Conservation (phyloP, 2,888 invertebrate species). For the Drepana falcataria region DNA sequence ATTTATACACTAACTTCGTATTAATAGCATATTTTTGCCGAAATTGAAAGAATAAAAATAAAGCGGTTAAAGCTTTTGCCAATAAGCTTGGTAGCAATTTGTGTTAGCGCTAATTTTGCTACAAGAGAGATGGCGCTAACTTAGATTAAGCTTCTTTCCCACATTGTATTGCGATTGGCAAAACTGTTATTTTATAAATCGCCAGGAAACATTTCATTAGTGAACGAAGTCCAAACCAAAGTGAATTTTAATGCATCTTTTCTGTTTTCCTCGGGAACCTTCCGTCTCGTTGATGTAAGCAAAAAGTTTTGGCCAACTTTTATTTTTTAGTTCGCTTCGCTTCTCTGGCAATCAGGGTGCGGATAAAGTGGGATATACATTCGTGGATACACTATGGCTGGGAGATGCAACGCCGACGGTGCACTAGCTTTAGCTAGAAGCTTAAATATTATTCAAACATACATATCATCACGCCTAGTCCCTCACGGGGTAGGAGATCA, state of each 20-base stretch:
- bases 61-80: not conserved
- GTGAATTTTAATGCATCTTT: slow-evolving; percentile 66
- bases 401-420: not conserved
- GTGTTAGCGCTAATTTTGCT: slow-evolving; percentile 1
- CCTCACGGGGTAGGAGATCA: too few species aligned
- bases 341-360: slow-evolving; percentile 22
- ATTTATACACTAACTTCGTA: too few species aligned
- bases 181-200: slow-evolving; percentile 42
- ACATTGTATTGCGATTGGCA: slow-evolving; percentile 24
- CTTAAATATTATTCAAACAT: too few species aligned
- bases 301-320: slow-evolving; percentile 27
- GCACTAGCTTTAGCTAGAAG: too few species aligned
- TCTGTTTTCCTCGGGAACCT: slow-evolving; percentile 34
- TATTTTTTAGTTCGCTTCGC: slow-evolving; percentile 18
- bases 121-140: slow-evolving; percentile 17
- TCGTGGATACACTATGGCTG: slow-evolving; percentile 7
- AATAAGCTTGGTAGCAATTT: not conserved
- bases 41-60: too few species aligned
- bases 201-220: slow-evolving; percentile 48
- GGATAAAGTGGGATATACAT: slow-evolving; percentile 8
- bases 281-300: slow-evolving; percentile 27
- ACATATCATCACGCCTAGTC: too few species aligned
- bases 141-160: slow-evolving; percentile 29
- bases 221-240: slow-evolving; percentile 48
- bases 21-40: too few species aligned